Evolutionary conservation across 2,797 vertebrate genomes (phyloP).

Genomic region (Argentina silus): DNA sequence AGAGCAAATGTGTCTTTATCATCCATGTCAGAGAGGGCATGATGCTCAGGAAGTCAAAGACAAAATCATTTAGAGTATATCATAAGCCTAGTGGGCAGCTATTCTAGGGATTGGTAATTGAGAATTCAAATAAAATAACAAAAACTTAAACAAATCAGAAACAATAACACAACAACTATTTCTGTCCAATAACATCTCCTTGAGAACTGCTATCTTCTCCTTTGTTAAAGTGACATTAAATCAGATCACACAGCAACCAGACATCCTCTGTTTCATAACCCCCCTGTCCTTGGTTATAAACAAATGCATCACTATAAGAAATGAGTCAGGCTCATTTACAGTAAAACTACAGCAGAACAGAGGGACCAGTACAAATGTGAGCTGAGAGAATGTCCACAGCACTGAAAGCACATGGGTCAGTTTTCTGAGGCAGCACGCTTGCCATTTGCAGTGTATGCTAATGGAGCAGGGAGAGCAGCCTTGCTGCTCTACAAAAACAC

Average conservation of each 20-base stretch:
- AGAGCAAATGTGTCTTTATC: conserved; percentile 10
- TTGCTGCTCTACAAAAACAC: conserved; percentile 46
- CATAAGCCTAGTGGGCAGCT: background rate
- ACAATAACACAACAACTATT: background rate
- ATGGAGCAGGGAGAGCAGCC: conserved; percentile 46
- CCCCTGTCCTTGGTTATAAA: background rate
- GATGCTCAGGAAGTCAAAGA: background rate
- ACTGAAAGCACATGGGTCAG: conserved; percentile 39
- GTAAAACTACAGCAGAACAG: too few species aligned
- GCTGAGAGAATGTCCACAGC: conserved; percentile 43
- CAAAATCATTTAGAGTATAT: background rate
- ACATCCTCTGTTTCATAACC: background rate
- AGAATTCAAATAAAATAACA: background rate
- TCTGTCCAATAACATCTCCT: background rate
- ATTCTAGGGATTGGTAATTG: background rate
- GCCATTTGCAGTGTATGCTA: conserved; percentile 51
- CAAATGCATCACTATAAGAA: too few species aligned
- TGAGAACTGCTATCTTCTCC: background rate
- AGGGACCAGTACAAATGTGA: conserved; percentile 6
- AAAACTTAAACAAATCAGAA: background rate
- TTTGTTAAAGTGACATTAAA: background rate
- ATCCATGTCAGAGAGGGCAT: conserved; percentile 5
- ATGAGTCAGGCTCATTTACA: too few species aligned
- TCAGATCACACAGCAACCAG: background rate
- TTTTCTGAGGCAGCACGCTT: conserved; percentile 47